phyloP scores from a whole-genome alignment of 23 tunicate genomes.

The Diplosoma virens region DNA sequence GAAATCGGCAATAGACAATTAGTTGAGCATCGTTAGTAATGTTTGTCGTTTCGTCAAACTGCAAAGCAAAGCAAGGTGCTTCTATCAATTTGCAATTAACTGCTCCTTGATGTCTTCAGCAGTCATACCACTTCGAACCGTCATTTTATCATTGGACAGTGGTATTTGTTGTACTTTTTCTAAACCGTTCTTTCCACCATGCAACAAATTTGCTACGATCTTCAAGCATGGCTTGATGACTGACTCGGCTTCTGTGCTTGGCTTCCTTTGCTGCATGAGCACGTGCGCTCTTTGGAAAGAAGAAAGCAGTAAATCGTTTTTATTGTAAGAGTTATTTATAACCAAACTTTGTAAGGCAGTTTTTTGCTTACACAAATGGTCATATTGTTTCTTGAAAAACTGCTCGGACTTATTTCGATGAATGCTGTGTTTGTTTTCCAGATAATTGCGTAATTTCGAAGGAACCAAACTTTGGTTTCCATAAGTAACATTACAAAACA shows the following conservation, averaged over 20 bases:
- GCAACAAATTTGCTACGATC: no score
- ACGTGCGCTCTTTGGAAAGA: slow-evolving; percentile 38
- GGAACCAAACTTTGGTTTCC: slow-evolving; percentile 21
- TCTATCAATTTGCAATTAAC: no score
- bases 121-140: no score
- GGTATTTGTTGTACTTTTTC: no score
- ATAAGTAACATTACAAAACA: slow-evolving; percentile 28
- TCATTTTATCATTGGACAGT: no score
- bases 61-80: no score
- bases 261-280: slow-evolving; percentile 48
- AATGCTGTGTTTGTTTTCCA: slow-evolving; percentile 32
- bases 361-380: slow-evolving; percentile 22
- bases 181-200: no score
- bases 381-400: slow-evolving; percentile 34
- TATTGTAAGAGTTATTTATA: slow-evolving; percentile 7
- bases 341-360: slow-evolving; percentile 10
- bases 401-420: slow-evolving; percentile 51
- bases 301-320: slow-evolving; percentile 20
- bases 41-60: no score
- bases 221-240: no score
- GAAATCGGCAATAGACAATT: no score
- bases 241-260: slow-evolving; percentile 34
- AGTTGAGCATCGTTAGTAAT: no score
- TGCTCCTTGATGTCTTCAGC: no score
- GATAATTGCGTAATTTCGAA: slow-evolving; percentile 37